These are phyloP conservation scores for Drosophila fulvimacula DNA, from an alignment of 2,888 invertebrate genomes.

Conservation along the genomic window DNA sequence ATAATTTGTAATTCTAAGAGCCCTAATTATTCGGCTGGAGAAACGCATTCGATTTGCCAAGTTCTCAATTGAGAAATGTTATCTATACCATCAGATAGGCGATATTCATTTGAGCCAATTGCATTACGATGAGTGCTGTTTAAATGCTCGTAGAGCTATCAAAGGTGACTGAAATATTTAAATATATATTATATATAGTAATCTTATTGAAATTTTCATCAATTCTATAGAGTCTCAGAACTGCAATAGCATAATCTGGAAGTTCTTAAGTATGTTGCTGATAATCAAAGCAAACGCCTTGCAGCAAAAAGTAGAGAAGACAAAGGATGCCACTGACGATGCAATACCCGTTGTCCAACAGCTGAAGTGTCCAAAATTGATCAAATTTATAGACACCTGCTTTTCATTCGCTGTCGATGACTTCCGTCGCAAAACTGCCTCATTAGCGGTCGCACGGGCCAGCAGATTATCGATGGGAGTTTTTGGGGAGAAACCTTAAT, in stretches of 20 bases:
- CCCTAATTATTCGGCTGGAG: constrained; percentile 67
- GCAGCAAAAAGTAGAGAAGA: constrained; percentile 76
- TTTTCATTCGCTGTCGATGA: neutral
- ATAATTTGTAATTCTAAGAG: constrained; percentile 41
- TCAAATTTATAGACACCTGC: constrained; percentile 10
- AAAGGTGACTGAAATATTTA: constrained; percentile 51
- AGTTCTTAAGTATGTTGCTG: constrained; percentile 66
- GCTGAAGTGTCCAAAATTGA: constrained; percentile 9
- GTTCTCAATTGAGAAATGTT: constrained; percentile 80
- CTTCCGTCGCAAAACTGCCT: constrained; percentile 8
- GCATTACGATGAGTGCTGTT: constrained; percentile 75
- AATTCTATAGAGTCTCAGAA: constrained; percentile 28
- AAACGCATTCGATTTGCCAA: constrained; percentile 74
- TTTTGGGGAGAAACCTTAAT: no score
- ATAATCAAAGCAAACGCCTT: constrained; percentile 75
- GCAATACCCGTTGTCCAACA: constrained; percentile 36
- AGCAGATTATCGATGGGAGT: neutral
- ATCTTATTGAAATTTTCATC: neutral
- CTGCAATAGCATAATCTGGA: constrained; percentile 74
- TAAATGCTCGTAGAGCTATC: constrained; percentile 67
- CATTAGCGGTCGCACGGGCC: constrained; percentile 1
- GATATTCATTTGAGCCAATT: constrained; percentile 65
- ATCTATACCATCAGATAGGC: constrained; percentile 76
- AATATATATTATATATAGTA: neutral
- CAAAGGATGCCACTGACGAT: constrained; percentile 60